Evolutionary conservation across 2,888 invertebrate genomes (phyloP), one percentile per base, ranked within the genome.

Genomic region (Drosophila multiciliata): DNA sequence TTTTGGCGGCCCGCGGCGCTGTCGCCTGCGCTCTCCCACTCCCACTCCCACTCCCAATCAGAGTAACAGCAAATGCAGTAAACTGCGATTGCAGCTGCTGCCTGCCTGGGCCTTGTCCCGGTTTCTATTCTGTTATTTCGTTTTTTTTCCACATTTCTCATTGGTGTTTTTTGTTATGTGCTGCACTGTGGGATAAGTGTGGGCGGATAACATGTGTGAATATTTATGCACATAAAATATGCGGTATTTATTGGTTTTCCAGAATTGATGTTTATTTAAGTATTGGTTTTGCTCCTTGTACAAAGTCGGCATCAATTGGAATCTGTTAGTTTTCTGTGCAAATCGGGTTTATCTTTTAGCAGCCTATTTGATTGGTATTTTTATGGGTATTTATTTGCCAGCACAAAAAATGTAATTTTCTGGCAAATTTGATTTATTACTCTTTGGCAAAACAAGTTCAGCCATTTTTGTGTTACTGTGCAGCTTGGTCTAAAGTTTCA

Each of bases 1-100:
- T 79, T 80, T 74, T 79, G 86, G 82, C 82, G 66, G 63, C 77
- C 72, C 54, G 71, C 64, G 61, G 77, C 74, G 74, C 12, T 74
- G 15, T 33, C 53, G 6, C 36, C 36, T 36, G 11, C 35, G 23
- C 26, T 17, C 23, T 35, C 23, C 9, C 54, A 17, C 38, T 17
- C 7, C 9, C 54, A 17, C 38, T 17, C 7, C 9, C n/a, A 40
- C 5, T 20, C 12, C 32, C 53, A 54, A 3, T 2, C 20, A 54
- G 6, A 11, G 12, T n/a, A 45, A 50, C 11, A n/a, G 73, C 49
- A 76, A 70, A 50, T 68, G 62, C 60, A 55, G 59, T 52, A 55
- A 70, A 50, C 40, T 55, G 54, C 17, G 32, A 36, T 32, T 55
- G 58, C 73, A 42, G 65, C 67, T 48, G 76, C 66, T 50, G 73